Evolutionary conservation across 2,888 invertebrate genomes (phyloP).

Genomic region (Vanessa cardui): DNA sequence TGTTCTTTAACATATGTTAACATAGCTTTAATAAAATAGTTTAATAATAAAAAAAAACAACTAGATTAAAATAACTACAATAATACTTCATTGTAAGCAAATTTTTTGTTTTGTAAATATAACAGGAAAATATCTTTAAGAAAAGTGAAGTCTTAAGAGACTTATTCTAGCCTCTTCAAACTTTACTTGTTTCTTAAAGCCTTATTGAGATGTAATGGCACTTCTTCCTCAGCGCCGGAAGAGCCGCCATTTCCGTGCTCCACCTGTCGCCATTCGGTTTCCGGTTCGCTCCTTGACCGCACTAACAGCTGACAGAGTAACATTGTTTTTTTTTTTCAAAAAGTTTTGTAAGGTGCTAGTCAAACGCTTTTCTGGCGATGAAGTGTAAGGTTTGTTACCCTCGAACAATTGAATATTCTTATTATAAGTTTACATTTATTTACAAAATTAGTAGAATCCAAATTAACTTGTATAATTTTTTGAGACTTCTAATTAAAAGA

Average conservation of each 20-base stretch:
- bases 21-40: no score
- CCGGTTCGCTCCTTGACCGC: constrained; percentile 66
- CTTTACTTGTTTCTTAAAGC: constrained; percentile 9
- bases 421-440: no score
- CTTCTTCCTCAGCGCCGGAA: constrained; percentile 54
- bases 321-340: neutral
- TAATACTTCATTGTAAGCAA: no score
- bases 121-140: neutral
- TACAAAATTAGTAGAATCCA: no score
- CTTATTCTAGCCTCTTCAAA: neutral
- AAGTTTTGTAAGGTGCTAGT: neutral
- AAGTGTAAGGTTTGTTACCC: no score
- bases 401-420: no score
- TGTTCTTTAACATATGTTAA: no score
- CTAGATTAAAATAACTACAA: no score
- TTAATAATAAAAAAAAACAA: no score
- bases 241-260: constrained; percentile 69
- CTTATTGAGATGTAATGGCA: constrained; percentile 32
- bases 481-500: no score
- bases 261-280: constrained; percentile 72
- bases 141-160: neutral
- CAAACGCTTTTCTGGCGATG: neutral
- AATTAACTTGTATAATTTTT: no score
- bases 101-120: no score
- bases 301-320: constrained; percentile 16